Conservation (phyloP, 2,113 vertebrate species). For the Chamaetylas fuelleborni region DNA sequence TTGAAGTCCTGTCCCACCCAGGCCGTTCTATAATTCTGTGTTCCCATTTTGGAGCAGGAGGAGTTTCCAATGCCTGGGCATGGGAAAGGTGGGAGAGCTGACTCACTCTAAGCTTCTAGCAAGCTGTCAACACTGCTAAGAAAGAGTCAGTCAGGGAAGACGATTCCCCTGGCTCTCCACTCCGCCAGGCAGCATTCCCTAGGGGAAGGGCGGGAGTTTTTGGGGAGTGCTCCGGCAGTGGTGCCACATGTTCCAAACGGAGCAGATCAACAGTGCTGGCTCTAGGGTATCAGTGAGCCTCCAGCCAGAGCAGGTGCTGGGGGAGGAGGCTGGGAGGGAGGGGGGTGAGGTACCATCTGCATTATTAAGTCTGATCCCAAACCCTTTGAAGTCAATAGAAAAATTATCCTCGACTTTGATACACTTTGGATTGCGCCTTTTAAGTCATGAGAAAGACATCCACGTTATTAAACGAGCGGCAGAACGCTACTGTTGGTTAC, state of each 20-base stretch:
- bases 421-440: not conserved
- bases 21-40: fast-evolving
- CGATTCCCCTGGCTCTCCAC: too few relatives aligned
- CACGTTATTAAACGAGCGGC: not conserved
- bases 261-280: not conserved
- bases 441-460: conserved; percentile 32
- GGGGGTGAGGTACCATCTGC: not conserved
- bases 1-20: not conserved
- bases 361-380: not conserved
- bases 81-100: not conserved
- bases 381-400: conserved; percentile 42
- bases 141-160: not conserved
- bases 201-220: fast-evolving
- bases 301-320: not conserved
- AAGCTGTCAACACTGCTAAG: fast-evolving
- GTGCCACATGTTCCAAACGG: fast-evolving
- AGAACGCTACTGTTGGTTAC: not conserved
- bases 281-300: not conserved
- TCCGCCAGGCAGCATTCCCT: not conserved
- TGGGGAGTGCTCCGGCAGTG: fast-evolving
- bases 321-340: not conserved
- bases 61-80: fast-evolving
- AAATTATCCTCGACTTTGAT: conserved; percentile 11
- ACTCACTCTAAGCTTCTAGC: fast-evolving
- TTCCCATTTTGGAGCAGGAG: not conserved